Evolutionary conservation across 1,140 invertebrate species (phyloP).

Genomic region (Diorhabda sublineata): DNA sequence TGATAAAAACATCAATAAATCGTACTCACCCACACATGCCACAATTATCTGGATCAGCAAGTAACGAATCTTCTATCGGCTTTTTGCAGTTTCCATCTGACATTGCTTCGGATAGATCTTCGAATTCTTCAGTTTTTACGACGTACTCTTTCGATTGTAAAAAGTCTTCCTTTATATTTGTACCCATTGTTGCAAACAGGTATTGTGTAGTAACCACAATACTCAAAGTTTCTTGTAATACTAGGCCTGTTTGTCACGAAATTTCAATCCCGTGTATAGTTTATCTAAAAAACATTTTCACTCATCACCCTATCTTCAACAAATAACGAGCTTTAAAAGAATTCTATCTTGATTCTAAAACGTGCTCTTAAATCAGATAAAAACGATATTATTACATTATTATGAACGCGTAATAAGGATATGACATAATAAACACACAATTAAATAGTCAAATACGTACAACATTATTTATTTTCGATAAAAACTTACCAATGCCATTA

Average conservation of each 20-base stretch:
- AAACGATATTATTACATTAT: neutral
- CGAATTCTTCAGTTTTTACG: conserved; percentile 38
- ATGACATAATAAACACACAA: conserved; percentile 10
- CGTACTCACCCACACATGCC: conserved; percentile 44
- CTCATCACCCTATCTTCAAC: neutral
- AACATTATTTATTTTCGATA: conserved; percentile 14
- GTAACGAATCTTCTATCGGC: conserved; percentile 45
- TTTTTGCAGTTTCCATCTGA: conserved; percentile 44
- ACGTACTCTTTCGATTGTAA: conserved; percentile 29
- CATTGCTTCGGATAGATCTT: conserved; percentile 35
- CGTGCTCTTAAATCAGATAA: no score
- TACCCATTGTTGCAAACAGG: conserved; percentile 33
- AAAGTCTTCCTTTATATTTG: conserved; percentile 34
- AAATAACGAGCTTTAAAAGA: no score
- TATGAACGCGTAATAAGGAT: conserved; percentile 6
- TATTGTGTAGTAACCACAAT: conserved; percentile 21
- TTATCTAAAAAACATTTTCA: conserved; percentile 34
- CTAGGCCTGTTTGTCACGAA: conserved; percentile 38
- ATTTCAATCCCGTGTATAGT: conserved; percentile 38
- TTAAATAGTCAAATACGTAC: conserved; percentile 14
- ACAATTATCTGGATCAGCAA: conserved; percentile 45
- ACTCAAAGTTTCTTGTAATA: conserved; percentile 17
- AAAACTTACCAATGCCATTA: conserved; percentile 48
- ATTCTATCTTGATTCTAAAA: no score
- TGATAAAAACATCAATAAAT: conserved; percentile 17